Base-by-base conservation (phyloP, 2,113 vertebrate genomes). In the Philantomba maxwellii region DNA sequence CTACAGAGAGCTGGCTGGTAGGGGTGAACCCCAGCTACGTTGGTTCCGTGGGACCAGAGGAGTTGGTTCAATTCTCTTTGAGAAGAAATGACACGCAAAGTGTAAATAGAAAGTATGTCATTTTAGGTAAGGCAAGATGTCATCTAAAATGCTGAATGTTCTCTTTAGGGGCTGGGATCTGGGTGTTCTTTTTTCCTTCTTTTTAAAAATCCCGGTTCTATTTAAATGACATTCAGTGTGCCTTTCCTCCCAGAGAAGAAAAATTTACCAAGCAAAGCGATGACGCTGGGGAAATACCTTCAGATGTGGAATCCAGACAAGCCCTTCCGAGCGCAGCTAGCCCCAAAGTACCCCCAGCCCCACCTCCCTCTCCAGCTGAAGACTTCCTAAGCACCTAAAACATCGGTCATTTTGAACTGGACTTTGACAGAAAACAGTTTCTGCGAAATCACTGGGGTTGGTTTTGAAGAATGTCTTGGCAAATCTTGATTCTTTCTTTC, bases 331-430 rank as follows among this genome's bases (percentile, higher is more conserved):
- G 28, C 5, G 23, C 9, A 58, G 19, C 25, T 0, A 6, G 80
- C 43, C n/a, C 36, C 28, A 0, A 3, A 0, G 13, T 55, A 0
- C 97, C 97, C 5, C 95, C 93, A 0, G 94, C 96, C 2, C 96
- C 97, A 0, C 98, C 97, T 1, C 97, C 97, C 28, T 98, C 97
- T 28, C 98, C 97, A 17, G 95, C 91, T 3, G 89, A 97, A 45
- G 60, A 94, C 21, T 15, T 13, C 47, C 43, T 55, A 58, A 91
- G 39, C 78, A 39, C 2, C 8, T 39, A 58, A n/a, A 45, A 26
- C 85, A 23, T 73, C n/a, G 51, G 30, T 57, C n/a, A 49, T 28
- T 57, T 87, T 26, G 45, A 80, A 43, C 30, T 28, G 28, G 28
- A 51, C 51, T 23, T 25, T 25, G 57, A 25, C 5, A 2, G 30